A percentile compares a stretch with the other conserved stretches of the same genome.
Conservation (phyloP, 53 echinoderm and acorn worm species). For the Holothuria leucospilota region DNA sequence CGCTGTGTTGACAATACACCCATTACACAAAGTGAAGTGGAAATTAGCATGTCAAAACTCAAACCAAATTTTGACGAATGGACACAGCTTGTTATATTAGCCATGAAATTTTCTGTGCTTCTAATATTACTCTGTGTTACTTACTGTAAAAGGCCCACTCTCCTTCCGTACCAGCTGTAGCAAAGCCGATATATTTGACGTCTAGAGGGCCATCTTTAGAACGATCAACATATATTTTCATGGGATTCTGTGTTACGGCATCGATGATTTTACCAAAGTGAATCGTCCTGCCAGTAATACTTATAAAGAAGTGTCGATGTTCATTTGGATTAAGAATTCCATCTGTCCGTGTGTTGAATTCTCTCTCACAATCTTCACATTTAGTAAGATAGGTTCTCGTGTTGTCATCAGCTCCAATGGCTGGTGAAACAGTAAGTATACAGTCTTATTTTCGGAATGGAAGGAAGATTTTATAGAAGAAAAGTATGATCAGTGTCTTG, state of each 20-base stretch:
- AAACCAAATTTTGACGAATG: no score
- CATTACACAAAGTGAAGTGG: no score
- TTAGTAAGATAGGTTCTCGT: conserved; percentile 17
- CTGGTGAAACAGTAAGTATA: not conserved
- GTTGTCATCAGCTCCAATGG: conserved; percentile 10
- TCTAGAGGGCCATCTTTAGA: not conserved
- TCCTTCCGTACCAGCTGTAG: not conserved
- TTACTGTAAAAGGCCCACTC: conserved; percentile 49
- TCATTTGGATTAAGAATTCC: not conserved
- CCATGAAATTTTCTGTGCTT: not conserved
- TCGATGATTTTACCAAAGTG: conserved; percentile 8
- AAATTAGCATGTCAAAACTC: no score
- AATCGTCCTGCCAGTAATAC: conserved; percentile 15
- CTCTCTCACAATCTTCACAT: conserved; percentile 13
- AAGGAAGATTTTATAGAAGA: no score
- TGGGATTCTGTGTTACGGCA: not conserved
- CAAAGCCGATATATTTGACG: conserved; percentile 31
- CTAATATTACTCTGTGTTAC: not conserved
- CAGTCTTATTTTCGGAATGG: no score
- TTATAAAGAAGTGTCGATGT: conserved; percentile 8
- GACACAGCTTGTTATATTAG: no score
- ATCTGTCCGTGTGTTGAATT: not conserved
- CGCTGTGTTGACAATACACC: no score
- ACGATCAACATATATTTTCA: conserved; percentile 24
- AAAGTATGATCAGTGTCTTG: no score